Conservation (phyloP, 2,113 vertebrate genomes). For the Isurus oxyrinchus region DNA sequence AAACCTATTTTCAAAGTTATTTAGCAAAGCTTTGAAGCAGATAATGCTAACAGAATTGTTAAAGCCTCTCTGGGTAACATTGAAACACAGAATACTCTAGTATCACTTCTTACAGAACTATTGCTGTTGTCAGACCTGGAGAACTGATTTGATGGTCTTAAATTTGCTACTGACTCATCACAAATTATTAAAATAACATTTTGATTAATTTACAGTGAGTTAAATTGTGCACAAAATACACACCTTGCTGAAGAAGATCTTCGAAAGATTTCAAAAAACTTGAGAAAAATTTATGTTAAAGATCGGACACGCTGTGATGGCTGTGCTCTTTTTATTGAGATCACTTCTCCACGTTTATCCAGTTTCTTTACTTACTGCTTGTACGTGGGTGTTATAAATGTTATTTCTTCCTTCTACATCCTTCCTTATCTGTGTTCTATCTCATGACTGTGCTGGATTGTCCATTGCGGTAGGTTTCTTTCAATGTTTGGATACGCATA, state of each 20-base stretch:
- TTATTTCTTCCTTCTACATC: conserved; percentile 99
- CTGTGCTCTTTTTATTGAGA: conserved; percentile 39
- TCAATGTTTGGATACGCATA: conserved; percentile 79
- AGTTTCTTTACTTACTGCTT: conserved; percentile 63
- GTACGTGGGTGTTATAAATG: conserved; percentile 98
- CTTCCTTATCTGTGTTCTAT: conserved; percentile 96
- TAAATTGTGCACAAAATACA: neutral
- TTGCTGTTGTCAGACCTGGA: neutral
- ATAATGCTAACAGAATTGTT: neutral
- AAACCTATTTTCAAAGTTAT: neutral
- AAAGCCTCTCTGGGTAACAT: neutral
- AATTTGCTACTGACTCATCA: neutral
- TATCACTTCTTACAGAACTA: neutral
- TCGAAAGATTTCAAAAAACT: neutral
- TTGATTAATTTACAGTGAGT: neutral
- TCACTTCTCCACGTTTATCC: conserved; percentile 81
- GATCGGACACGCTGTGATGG: neutral
- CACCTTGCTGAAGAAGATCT: neutral
- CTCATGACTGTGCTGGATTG: conserved; percentile 99
- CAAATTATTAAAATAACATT: neutral
- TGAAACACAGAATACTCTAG: neutral
- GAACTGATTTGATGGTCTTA: neutral
- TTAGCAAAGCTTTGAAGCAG: neutral
- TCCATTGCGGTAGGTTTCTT: conserved; percentile 97
- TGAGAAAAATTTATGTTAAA: neutral